phyloP scores from a whole-genome alignment of 2,888 invertebrate genomes.

The Calliphora vomitoria region DNA sequence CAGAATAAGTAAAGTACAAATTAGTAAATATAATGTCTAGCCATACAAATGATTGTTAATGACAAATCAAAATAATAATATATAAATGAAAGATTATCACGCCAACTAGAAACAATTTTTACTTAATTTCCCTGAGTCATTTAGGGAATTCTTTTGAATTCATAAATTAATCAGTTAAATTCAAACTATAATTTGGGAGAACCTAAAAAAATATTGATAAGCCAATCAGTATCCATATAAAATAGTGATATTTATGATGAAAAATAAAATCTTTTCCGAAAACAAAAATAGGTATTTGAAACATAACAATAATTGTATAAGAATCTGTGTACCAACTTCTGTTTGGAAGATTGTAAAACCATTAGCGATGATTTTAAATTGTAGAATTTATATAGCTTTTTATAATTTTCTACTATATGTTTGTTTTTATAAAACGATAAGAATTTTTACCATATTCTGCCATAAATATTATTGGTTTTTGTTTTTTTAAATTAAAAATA shows the following conservation, averaged over 20 bases:
- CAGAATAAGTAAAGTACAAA: too few species aligned
- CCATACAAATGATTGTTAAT: background rate
- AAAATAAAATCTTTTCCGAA: too few species aligned
- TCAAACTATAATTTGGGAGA: background rate
- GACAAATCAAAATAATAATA: background rate
- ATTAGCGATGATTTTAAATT: too few species aligned
- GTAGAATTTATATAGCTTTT: background rate
- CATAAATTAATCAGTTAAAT: background rate
- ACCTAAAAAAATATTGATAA: too few species aligned
- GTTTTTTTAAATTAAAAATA: conserved; percentile 72
- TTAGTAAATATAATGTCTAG: background rate
- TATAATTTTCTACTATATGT: background rate
- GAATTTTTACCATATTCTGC: background rate
- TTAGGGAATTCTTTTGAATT: conserved; percentile 17
- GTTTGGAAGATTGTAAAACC: too few species aligned
- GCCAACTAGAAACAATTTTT: background rate
- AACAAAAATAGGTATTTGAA: too few species aligned
- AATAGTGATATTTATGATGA: too few species aligned
- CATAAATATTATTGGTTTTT: conserved; percentile 1
- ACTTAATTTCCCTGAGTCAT: conserved; percentile 1
- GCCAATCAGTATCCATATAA: too few species aligned
- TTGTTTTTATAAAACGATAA: background rate
- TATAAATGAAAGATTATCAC: background rate
- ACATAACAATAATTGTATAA: too few species aligned
- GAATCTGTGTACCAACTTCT: too few species aligned